Base-by-base conservation (phyloP, 2,113 vertebrate species). In the Phaethon lepturus region DNA sequence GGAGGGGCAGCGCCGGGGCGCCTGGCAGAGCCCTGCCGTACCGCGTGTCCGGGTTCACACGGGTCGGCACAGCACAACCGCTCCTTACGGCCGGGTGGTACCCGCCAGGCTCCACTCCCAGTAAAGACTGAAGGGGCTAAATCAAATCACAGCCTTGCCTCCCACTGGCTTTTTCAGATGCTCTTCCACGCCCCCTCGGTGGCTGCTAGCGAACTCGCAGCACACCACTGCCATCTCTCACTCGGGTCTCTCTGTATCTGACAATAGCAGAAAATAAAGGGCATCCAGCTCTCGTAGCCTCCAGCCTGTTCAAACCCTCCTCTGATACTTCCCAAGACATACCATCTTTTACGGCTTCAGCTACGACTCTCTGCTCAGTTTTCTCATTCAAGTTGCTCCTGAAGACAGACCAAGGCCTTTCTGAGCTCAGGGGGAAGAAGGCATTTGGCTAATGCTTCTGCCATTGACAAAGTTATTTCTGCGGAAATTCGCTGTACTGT, bases 41-140 rank as follows among this genome's bases (percentile, higher is more conserved):
- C 2, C 17, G 0, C 23, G 29, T 1, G 12, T 17, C 58, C 8
- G 14, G 7, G 14, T 49, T 22, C 52, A 9, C 17, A 2, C 2
- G 28, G 28, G 75, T 9, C n/a, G 56, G 75, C 67, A 13, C 47
- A 11, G 33, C 60, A 24, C 10, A 4, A 9, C 35, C 23, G 5
- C 25, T 26, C 25, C 8, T 18, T 7, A 17, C 1, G 1, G 2
- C 11, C 12, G 29, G 25, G 29, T 17, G 35, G 23, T 3, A 25
- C 1, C 40, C 72, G 31, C 56, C 18, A 7, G 29, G 47, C n/a
- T 50, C 73, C 20, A 2, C 56, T 55, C 64, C 29, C 79, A 15
- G 3, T 4, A 18, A 25, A 35, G 29, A 15, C 42, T 26, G 52
- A 35, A 15, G 49, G 38, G 49, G 42, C 20, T 50, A 56, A 35